phyloP scores from a whole-genome alignment of 1,140 invertebrate species.

The Heterodera schachtii region DNA sequence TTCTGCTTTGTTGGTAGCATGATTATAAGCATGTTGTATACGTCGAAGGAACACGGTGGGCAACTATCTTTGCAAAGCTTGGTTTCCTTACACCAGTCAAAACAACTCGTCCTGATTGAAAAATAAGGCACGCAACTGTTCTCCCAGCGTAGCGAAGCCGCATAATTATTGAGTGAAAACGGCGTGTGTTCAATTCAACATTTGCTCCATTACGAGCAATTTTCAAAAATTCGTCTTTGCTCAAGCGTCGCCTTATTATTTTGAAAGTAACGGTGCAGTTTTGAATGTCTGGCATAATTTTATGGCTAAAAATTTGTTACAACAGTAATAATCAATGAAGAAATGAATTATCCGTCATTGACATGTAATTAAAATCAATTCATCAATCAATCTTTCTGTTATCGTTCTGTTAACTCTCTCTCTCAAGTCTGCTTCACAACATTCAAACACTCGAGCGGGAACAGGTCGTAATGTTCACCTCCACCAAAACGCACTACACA shows the following conservation, averaged over 20 bases:
- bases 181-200: not conserved
- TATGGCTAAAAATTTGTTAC: no score
- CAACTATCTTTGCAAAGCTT: not conserved
- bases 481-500: not conserved
- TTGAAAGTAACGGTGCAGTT: not conserved
- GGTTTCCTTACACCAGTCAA: not conserved
- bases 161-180: constrained; percentile 12
- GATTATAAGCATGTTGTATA: not conserved
- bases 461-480: not conserved
- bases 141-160: not conserved
- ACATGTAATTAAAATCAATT: not conserved
- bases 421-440: not conserved
- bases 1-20: no score
- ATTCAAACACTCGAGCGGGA: not conserved
- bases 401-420: no score
- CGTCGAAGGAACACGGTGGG: not conserved
- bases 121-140: not conserved
- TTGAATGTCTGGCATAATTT: not conserved
- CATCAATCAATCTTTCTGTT: no score
- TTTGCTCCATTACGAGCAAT: constrained; percentile 11
- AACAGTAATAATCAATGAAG: no score
- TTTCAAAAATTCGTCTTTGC: not conserved
- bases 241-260: not conserved
- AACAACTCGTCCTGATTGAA: not conserved
- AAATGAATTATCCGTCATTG: not conserved